Evolutionary conservation across 2,113 vertebrate species (phyloP).

Genomic region (Paramormyrops kingsleyae): DNA sequence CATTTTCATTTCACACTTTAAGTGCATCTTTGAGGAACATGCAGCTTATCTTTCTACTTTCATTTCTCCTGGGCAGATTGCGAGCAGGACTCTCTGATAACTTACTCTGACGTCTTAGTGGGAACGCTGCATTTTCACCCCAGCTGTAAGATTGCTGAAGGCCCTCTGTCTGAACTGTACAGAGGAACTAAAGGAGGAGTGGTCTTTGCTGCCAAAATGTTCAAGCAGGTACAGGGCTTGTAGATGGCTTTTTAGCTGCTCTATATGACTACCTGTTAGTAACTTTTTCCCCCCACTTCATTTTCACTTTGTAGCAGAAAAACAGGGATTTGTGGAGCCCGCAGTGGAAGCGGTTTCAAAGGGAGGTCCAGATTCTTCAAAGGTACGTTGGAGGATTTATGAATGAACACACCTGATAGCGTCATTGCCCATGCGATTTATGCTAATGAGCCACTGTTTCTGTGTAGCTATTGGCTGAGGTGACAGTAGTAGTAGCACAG

Average conservation of each 20-base stretch:
- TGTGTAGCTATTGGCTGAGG: neutral
- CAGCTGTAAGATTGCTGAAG: conserved; percentile 52
- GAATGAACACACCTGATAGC: neutral
- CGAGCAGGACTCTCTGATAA: conserved; percentile 30
- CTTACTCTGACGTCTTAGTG: conserved; percentile 47
- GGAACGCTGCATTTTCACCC: conserved; percentile 59
- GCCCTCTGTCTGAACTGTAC: conserved; percentile 57
- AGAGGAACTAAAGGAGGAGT: conserved; percentile 46
- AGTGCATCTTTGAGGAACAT: neutral
- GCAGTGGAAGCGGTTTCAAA: conserved; percentile 61
- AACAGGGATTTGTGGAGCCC: conserved; percentile 44
- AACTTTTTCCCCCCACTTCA: neutral
- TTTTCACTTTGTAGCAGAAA: conserved; percentile 28
- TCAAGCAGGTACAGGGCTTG: conserved; percentile 59
- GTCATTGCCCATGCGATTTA: neutral
- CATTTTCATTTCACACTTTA: neutral
- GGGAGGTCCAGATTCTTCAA: conserved; percentile 61
- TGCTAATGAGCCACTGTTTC: neutral
- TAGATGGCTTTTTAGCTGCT: too few species aligned
- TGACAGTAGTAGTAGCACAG: neutral
- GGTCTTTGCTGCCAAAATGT: conserved; percentile 60
- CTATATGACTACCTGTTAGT: neutral
- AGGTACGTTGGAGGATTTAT: conserved; percentile 47
- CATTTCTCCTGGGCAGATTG: conserved; percentile 23
- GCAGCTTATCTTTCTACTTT: neutral